These are phyloP conservation scores for Drosophila funebris DNA, from an alignment of 1,140 invertebrate species.

Conservation along the genomic window DNA sequence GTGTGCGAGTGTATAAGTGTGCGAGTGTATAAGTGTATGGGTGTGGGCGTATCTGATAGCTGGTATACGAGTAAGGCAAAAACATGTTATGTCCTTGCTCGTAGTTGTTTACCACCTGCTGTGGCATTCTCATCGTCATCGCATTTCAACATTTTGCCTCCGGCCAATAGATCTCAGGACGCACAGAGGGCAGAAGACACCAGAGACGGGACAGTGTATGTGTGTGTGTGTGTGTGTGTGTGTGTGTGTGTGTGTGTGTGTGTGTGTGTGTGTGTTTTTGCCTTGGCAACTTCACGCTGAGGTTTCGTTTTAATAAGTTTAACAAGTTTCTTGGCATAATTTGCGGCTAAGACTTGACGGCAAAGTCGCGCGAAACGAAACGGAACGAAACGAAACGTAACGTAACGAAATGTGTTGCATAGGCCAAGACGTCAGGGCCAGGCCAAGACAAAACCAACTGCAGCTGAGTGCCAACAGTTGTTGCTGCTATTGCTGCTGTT, in stretches of 20 bases:
- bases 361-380: conserved; percentile 30
- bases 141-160: conserved; percentile 32
- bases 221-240: too few species aligned
- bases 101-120: conserved; percentile 36
- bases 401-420: conserved; percentile 36
- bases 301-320: conserved; percentile 83
- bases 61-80: conserved; percentile 8
- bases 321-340: conserved; percentile 82
- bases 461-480: conserved; percentile 3
- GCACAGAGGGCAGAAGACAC: neutral
- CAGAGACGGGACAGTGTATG: neutral
- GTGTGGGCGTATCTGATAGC: conserved; percentile 2
- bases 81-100: conserved; percentile 29
- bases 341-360: conserved; percentile 59
- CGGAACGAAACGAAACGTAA: conserved; percentile 1
- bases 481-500: neutral
- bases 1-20: neutral
- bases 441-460: conserved; percentile 5
- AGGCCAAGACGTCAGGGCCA: conserved; percentile 6
- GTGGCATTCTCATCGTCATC: conserved; percentile 14
- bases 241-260: conserved; percentile 16
- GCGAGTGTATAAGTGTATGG: neutral
- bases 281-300: conserved; percentile 73
- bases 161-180: too few species aligned
- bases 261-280: conserved; percentile 50